Conservation (phyloP, 2,888 invertebrate genomes). For the Physocephala rufipes region DNA sequence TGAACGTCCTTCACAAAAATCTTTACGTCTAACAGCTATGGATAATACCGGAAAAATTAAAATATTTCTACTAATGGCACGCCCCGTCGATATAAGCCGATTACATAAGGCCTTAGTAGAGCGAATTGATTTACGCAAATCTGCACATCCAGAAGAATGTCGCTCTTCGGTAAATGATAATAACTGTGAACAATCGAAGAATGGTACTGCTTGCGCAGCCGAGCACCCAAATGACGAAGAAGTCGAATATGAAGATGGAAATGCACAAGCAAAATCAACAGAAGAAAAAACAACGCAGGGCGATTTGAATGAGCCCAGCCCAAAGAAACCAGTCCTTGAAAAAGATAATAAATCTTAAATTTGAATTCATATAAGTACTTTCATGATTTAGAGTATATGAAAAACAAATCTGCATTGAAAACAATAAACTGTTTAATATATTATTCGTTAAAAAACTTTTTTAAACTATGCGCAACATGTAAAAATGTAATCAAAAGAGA, state of each 20-base stretch:
- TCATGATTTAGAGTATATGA: conserved; percentile 21
- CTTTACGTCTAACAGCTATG: conserved; percentile 86
- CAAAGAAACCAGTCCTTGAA: conserved; percentile 56
- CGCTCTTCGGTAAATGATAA: conserved; percentile 41
- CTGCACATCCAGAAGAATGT: conserved; percentile 58
- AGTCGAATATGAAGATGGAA: conserved; percentile 50
- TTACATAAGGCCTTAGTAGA: conserved; percentile 72
- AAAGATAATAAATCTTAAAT: conserved; percentile 42
- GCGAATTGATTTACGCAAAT: conserved; percentile 67
- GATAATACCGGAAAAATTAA: conserved; percentile 84
- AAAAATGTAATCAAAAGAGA: conserved; percentile 21
- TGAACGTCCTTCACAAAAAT: conserved; percentile 86
- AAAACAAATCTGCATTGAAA: conserved; percentile 31
- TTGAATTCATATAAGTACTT: conserved; percentile 3
- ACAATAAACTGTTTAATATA: conserved; percentile 26
- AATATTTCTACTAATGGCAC: conserved; percentile 84
- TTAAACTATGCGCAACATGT: conserved; percentile 26
- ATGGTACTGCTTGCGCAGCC: conserved; percentile 44
- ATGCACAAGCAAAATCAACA: conserved; percentile 63
- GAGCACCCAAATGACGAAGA: conserved; percentile 42
- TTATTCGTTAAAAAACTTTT: conserved; percentile 26
- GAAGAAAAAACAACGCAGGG: conserved; percentile 47
- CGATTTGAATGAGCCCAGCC: conserved; percentile 57
- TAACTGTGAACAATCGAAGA: conserved; percentile 47
- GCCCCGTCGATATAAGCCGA: conserved; percentile 75